Percentiles rank a stretch among this genome's conserved stretches.
These are phyloP conservation scores for Tetranychus piercei DNA, from an alignment of 2,888 invertebrate species.

Conservation along the genomic window DNA sequence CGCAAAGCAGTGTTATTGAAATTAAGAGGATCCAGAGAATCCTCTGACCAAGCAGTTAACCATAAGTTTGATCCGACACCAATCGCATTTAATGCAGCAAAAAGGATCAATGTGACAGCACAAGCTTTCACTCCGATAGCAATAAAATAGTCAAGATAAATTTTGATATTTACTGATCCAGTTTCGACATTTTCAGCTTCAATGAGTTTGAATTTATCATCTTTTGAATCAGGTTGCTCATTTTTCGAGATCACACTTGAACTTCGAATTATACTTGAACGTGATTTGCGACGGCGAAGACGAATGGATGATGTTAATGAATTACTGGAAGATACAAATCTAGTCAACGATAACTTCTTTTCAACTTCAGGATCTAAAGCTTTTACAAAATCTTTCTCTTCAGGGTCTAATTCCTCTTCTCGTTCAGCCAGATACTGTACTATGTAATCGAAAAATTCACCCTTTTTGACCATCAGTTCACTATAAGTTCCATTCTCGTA, in stretches of 20 bases:
- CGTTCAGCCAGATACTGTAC: constrained; percentile 34
- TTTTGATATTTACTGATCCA: constrained; percentile 20
- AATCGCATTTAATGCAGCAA: not conserved
- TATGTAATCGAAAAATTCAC: constrained; percentile 41
- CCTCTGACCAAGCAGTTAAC: constrained; percentile 27
- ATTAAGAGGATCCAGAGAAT: not conserved
- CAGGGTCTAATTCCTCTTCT: constrained; percentile 27
- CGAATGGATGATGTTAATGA: constrained; percentile 9
- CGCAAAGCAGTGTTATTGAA: not conserved
- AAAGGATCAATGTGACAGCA: constrained; percentile 36
- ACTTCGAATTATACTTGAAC: too few relatives aligned
- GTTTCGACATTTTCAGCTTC: constrained; percentile 18
- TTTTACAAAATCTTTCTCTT: not conserved
- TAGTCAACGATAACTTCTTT: too few relatives aligned
- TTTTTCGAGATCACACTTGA: too few relatives aligned
- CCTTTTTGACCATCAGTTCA: constrained; percentile 59
- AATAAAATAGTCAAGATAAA: constrained; percentile 22
- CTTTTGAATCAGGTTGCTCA: not conserved
- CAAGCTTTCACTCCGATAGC: constrained; percentile 31
- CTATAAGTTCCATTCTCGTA: constrained; percentile 77
- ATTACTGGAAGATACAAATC: too few relatives aligned
- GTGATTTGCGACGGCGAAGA: not conserved
- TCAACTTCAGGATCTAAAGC: too few relatives aligned
- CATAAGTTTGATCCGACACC: constrained; percentile 26
- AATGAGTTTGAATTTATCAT: constrained; percentile 15